These are phyloP conservation scores for Acanthurus tractus DNA, from an alignment of 2,797 vertebrate genomes.

Conservation along the genomic window DNA sequence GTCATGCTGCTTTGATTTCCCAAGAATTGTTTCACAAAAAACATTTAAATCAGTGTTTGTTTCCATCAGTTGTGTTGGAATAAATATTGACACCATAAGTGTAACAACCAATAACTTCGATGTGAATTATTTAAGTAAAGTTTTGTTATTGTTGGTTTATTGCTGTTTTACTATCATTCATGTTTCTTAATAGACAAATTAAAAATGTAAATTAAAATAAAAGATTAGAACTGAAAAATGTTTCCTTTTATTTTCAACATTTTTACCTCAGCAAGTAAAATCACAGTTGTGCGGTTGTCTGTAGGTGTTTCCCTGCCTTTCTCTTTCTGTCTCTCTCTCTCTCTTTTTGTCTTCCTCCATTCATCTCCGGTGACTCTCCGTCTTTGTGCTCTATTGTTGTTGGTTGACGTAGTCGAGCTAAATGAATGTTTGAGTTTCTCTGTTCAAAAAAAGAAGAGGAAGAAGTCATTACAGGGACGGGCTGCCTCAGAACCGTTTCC, in stretches of 20 bases:
- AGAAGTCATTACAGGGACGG: constrained; percentile 60
- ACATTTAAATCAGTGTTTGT: not conserved
- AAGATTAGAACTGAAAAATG: not conserved
- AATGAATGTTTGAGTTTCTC: constrained; percentile 79
- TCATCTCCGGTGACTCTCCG: constrained; percentile 66
- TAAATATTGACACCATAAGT: not conserved
- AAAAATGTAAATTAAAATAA: not conserved
- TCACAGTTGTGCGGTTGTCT: constrained; percentile 16
- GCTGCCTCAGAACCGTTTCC: constrained; percentile 44
- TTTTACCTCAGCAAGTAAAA: constrained; percentile 1
- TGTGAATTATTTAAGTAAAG: not conserved
- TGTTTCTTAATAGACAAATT: not conserved
- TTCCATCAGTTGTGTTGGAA: not conserved
- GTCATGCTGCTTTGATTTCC: not conserved
- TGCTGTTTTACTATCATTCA: not conserved
- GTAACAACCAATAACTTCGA: not conserved
- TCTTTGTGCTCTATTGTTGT: constrained; percentile 65
- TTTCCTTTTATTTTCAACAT: not conserved
- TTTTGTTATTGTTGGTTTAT: not conserved
- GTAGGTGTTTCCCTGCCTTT: not conserved
- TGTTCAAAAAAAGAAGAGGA: constrained; percentile 52
- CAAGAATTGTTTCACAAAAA: not conserved
- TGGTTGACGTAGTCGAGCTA: constrained; percentile 65
- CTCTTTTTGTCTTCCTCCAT: constrained; percentile 56
- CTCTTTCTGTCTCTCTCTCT: not conserved